Conservation (phyloP, 1,140 invertebrate species). For the Diplogasteroides magnus region DNA sequence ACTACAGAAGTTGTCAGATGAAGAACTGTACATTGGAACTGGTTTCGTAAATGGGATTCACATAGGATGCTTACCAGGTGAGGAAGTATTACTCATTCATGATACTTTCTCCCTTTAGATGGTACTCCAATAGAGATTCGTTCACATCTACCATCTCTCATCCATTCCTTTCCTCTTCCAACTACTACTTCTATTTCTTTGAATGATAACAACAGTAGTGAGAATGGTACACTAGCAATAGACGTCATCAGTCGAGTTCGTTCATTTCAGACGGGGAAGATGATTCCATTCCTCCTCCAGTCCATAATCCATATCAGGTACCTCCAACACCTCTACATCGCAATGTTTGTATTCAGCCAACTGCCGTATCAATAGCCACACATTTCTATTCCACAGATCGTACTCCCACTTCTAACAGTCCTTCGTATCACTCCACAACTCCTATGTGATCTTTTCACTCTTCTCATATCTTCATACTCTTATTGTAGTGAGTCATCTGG, state of each 20-base stretch:
- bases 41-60: background rate
- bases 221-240: too few species aligned
- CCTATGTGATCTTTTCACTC: background rate
- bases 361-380: background rate
- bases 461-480: too few species aligned
- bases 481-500: too few species aligned
- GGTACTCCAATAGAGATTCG: background rate
- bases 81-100: background rate
- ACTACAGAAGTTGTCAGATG: background rate
- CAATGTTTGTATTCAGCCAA: too few species aligned
- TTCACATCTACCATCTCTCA: background rate
- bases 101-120: background rate
- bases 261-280: too few species aligned
- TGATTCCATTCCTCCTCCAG: background rate
- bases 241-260: too few species aligned
- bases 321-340: background rate
- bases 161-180: background rate
- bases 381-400: background rate
- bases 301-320: background rate
- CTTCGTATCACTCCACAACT: background rate
- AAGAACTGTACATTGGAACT: background rate
- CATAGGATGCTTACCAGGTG: background rate
- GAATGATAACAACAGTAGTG: too few species aligned
- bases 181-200: background rate
- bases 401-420: background rate